These are phyloP conservation scores for Pollimyrus isidori DNA, from an alignment of 2,113 vertebrate species.

Conservation along the genomic window DNA sequence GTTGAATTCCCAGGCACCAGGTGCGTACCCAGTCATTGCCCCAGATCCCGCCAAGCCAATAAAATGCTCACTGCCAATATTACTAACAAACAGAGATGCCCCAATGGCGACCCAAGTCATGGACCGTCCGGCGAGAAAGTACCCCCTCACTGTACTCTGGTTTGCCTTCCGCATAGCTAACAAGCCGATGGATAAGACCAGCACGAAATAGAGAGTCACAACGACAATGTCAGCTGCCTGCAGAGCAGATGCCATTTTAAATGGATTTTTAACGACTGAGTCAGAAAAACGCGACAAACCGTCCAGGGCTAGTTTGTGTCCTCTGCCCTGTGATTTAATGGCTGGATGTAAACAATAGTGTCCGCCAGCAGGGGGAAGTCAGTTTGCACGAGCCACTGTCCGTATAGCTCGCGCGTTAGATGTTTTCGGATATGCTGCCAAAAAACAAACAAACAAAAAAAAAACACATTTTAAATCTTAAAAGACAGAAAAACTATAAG, in stretches of 20 bases:
- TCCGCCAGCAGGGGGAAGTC: slow-evolving; percentile 65
- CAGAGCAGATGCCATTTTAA: slow-evolving; percentile 76
- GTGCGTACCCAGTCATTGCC: slow-evolving; percentile 92
- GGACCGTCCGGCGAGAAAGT: slow-evolving; percentile 95
- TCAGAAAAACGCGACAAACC: not conserved
- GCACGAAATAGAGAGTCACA: slow-evolving; percentile 88
- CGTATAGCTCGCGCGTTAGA: slow-evolving; percentile 29
- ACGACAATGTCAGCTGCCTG: slow-evolving; percentile 89
- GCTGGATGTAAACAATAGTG: slow-evolving; percentile 76
- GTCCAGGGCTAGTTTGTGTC: slow-evolving; percentile 40
- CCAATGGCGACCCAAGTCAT: slow-evolving; percentile 93
- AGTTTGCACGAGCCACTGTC: slow-evolving; percentile 68
- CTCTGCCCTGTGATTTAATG: slow-evolving; percentile 84
- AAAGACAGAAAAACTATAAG: not conserved
- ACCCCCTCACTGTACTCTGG: slow-evolving; percentile 89
- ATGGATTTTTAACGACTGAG: not conserved
- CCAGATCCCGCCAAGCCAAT: slow-evolving; percentile 96
- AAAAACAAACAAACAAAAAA: not conserved
- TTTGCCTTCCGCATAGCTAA: slow-evolving; percentile 95
- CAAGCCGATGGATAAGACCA: slow-evolving; percentile 88
- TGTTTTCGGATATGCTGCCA: not conserved
- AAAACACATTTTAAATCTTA: not conserved
- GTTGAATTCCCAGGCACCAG: slow-evolving; percentile 97
- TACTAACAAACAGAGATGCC: slow-evolving; percentile 97
- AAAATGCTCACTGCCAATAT: slow-evolving; percentile 99